phyloP scores from a whole-genome alignment of 2,113 vertebrate genomes.

The Brienomyrus longianalis region DNA sequence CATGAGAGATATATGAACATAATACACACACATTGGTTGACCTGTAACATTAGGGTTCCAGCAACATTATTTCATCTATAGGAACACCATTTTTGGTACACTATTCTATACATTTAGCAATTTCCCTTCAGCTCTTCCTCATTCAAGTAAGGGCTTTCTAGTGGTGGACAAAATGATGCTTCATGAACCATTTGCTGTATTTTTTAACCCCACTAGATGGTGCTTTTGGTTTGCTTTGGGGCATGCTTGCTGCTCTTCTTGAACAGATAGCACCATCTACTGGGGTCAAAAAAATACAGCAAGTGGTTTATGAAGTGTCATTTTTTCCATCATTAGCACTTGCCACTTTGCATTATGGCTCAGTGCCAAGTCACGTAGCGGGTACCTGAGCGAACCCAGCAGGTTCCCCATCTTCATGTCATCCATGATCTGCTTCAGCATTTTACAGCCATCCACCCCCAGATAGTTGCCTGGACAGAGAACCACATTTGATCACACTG shows the following conservation, averaged over 20 bases:
- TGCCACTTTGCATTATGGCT: not conserved
- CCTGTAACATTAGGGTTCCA: not conserved
- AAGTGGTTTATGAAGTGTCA: not conserved
- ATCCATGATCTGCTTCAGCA: constrained; percentile 75
- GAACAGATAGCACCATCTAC: not conserved
- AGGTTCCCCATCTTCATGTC: constrained; percentile 67
- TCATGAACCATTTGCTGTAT: no score
- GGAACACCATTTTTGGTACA: not conserved
- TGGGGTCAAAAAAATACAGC: not conserved
- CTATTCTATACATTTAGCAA: not conserved
- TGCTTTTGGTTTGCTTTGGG: no score
- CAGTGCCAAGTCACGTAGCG: not conserved
- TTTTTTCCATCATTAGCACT: not conserved
- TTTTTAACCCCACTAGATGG: no score
- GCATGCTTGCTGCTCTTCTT: no score
- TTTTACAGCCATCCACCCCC: constrained; percentile 81
- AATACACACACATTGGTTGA: not conserved
- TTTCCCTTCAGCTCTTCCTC: not conserved
- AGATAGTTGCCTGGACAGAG: constrained; percentile 72
- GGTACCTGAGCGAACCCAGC: constrained; percentile 78
- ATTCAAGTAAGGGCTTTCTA: not conserved
- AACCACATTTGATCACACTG: not conserved
- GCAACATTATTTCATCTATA: not conserved
- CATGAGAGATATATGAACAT: not conserved
- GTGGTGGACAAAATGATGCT: no score